Percentiles rank a stretch among this genome's conserved stretches.
phyloP scores from a whole-genome alignment of 1,140 invertebrate species.

The Sesamia nonagrioides region DNA sequence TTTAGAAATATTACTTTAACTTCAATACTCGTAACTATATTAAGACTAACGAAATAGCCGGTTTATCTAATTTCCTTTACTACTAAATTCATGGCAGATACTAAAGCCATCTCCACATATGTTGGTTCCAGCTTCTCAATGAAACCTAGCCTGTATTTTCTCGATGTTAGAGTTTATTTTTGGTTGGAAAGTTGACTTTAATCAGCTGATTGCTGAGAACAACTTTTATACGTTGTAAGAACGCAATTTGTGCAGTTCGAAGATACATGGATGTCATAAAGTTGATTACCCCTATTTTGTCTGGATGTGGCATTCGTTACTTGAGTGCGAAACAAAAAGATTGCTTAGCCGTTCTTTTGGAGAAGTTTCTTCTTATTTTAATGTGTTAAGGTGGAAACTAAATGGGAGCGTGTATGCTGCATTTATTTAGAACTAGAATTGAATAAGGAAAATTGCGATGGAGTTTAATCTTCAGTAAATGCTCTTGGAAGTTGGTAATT shows the following conservation, averaged over 20 bases:
- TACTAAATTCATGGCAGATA: constrained; percentile 46
- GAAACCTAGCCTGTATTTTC: constrained; percentile 48
- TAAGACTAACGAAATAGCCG: constrained; percentile 44
- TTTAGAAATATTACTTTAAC: constrained; percentile 35
- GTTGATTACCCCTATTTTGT: constrained; percentile 47
- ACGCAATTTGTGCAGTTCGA: constrained; percentile 58
- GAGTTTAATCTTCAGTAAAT: constrained; percentile 32
- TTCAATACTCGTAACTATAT: constrained; percentile 30
- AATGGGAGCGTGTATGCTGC: neutral
- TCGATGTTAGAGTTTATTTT: constrained; percentile 45
- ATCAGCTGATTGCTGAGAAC: constrained; percentile 66
- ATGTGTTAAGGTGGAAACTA: neutral
- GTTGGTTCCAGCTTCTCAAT: neutral
- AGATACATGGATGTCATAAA: constrained; percentile 51
- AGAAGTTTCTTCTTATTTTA: constrained; percentile 1
- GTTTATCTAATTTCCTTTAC: constrained; percentile 51
- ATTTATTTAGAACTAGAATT: constrained; percentile 5
- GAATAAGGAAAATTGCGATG: constrained; percentile 11
- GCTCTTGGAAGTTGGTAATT: constrained; percentile 18
- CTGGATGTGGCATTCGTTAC: constrained; percentile 44
- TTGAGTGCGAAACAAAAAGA: constrained; percentile 39
- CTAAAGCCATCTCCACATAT: constrained; percentile 47
- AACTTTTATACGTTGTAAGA: constrained; percentile 65
- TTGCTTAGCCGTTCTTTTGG: neutral
- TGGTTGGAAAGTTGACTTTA: constrained; percentile 52